phyloP scores from a whole-genome alignment of 2,113 vertebrate species.

The Garra rufa region DNA sequence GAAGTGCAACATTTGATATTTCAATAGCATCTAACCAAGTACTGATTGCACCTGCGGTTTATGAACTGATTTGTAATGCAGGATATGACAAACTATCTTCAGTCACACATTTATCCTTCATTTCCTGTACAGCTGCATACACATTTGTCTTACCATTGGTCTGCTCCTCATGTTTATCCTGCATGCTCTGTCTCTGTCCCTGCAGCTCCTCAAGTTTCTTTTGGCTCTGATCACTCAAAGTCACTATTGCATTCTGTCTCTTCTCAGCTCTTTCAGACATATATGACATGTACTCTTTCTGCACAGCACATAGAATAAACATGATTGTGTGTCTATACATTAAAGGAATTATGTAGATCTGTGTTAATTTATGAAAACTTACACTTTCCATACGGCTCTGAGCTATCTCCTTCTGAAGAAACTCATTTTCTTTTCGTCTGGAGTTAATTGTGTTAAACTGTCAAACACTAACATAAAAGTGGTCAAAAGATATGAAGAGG shows the following conservation, averaged over 20 bases:
- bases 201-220: conserved; percentile 59
- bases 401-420: conserved; percentile 56
- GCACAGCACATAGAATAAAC: background rate
- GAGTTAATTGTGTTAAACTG: conserved; percentile 29
- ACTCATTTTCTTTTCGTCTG: conserved; percentile 61
- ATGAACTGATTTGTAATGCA: background rate
- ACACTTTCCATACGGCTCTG: conserved; percentile 60
- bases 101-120: background rate
- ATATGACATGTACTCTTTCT: conserved; percentile 66
- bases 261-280: conserved; percentile 65
- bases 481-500: background rate
- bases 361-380: conserved; percentile 39
- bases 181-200: conserved; percentile 51
- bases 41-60: background rate
- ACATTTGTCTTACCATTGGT: conserved; percentile 48
- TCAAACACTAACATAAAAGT: background rate
- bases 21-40: background rate
- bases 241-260: conserved; percentile 54
- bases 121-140: background rate
- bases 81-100: background rate
- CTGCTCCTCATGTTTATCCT: conserved; percentile 51
- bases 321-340: background rate
- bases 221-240: conserved; percentile 61
- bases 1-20: background rate
- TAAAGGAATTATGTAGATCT: background rate